Base-by-base conservation (phyloP, 2,888 invertebrate genomes). In the Drosophila birchii region DNA sequence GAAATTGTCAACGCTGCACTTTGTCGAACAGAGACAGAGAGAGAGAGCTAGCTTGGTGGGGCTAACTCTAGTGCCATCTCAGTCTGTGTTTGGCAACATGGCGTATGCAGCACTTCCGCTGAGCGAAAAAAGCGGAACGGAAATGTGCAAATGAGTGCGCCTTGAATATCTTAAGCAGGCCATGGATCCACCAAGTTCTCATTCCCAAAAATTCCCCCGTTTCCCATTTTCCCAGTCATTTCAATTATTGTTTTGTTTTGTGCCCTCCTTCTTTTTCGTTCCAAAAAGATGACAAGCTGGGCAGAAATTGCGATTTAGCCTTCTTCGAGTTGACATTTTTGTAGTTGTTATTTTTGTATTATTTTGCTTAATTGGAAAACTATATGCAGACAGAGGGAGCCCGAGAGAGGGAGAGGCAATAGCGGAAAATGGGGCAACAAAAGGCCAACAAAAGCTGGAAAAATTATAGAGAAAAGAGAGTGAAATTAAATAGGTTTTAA, bases 141-240 rank as follows among this genome's bases (percentile, higher is more conserved):
- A 87, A 86, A 89, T 89, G 86, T 86, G 86, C 86, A 86, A 86
- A 86, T 86, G 86, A 86, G 86, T 77, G 82, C 89, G 77, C 58
- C 73, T 75, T 87, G 89, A 87, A 87, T 86, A 88, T 78, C 88
- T 86, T 84, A 81, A 81, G 72, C 67, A 76, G 63, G 56, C 69
- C 71, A 69, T 12, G 60, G 72, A 51, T 51, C 44, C 69, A 67
- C 63, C 53, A 26, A 63, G 67, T 55, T 36, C 38, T 67, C 79
- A 55, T 60, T 16, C 18, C 47, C 14, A 1, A 38, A 68, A 47
- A 0, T 8, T 29, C 29, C 60, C 66, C 62, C 63, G 55, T 62
- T 11, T 60, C 66, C 62, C 63, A 55, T 62, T 11, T 60, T 64
- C 57, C 62, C 54, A 76, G 86, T 88, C 83, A 76, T 67, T 75